Conservation (phyloP, 2,888 invertebrate species). For the Watsonalla binaria region DNA sequence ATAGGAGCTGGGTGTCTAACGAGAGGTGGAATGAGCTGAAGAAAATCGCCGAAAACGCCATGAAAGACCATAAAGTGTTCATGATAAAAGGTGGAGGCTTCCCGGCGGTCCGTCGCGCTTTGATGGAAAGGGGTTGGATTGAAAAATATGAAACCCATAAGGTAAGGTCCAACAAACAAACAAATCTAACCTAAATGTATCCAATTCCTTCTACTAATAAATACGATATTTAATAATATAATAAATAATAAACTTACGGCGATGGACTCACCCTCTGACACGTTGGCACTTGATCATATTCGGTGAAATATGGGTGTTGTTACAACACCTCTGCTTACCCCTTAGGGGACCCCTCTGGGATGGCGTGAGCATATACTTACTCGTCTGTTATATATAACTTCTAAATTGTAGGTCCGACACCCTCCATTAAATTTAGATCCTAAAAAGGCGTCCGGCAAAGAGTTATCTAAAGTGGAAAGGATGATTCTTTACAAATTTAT, state of each 20-base stretch:
- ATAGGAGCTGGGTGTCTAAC: slow-evolving; percentile 78
- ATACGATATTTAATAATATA: too few species aligned
- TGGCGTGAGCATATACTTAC: too few species aligned
- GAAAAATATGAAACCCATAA: slow-evolving; percentile 80
- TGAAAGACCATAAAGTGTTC: slow-evolving; percentile 82
- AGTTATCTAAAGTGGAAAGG: slow-evolving; percentile 82
- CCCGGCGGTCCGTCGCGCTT: slow-evolving; percentile 83
- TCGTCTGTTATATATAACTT: neutral
- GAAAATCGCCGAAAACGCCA: slow-evolving; percentile 81
- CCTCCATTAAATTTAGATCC: slow-evolving; percentile 59
- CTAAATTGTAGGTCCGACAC: slow-evolving; percentile 51
- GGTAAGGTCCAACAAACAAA: slow-evolving; percentile 29
- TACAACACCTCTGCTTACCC: too few species aligned
- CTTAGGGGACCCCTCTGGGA: too few species aligned
- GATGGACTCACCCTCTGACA: too few species aligned
- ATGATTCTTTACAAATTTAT: slow-evolving; percentile 87
- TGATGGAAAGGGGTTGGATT: slow-evolving; percentile 85
- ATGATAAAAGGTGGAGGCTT: slow-evolving; percentile 86
- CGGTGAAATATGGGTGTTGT: too few species aligned
- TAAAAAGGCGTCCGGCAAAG: slow-evolving; percentile 61
- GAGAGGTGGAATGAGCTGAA: slow-evolving; percentile 82
- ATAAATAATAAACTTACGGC: too few species aligned
- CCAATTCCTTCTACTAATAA: too few species aligned
- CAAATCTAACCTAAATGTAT: too few species aligned
- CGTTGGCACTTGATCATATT: too few species aligned